Percentiles rank a stretch among this genome's conserved stretches.
phyloP scores from a whole-genome alignment of 2,797 vertebrate species.

The Hydrolagus colliei region DNA sequence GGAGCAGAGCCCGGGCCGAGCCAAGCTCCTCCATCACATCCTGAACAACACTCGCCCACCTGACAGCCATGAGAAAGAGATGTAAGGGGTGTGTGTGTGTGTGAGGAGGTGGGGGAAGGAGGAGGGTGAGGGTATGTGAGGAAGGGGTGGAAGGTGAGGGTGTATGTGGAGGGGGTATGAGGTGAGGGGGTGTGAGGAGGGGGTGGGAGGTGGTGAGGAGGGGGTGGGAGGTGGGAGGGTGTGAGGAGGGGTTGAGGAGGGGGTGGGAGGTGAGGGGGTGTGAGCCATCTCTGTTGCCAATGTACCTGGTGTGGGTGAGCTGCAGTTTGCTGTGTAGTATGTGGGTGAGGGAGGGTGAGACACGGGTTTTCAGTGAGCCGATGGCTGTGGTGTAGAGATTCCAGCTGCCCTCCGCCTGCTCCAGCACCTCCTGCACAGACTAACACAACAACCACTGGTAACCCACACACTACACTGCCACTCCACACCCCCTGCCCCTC shows the following conservation, averaged over 20 bases:
- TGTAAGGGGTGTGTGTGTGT: no score
- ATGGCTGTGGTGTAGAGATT: slow-evolving; percentile 47
- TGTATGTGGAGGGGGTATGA: neutral
- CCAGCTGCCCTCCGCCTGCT: slow-evolving; percentile 57
- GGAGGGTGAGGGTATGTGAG: no score
- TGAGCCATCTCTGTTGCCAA: neutral
- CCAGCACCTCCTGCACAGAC: slow-evolving; percentile 60
- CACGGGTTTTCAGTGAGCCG: slow-evolving; percentile 45
- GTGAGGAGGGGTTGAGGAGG: no score
- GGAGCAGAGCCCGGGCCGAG: slow-evolving; percentile 47
- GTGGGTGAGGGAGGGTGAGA: slow-evolving; percentile 46
- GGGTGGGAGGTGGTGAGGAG: neutral
- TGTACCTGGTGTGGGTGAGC: slow-evolving; percentile 35
- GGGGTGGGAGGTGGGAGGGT: no score
- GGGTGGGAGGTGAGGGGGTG: neutral
- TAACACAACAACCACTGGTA: slow-evolving; percentile 40
- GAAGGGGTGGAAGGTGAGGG: neutral
- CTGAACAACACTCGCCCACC: slow-evolving; percentile 61
- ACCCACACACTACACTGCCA: neutral
- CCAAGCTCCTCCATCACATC: slow-evolving; percentile 52
- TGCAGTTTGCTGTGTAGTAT: slow-evolving; percentile 52
- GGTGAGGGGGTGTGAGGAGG: no score
- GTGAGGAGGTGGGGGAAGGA: no score
- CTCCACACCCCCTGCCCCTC: no score
- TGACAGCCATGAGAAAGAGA: slow-evolving; percentile 40